A percentile compares a stretch with the other conserved stretches of the same genome.
Evolutionary conservation across 2,888 invertebrate species (phyloP).

Genomic region (Phanerotoma sp.): DNA sequence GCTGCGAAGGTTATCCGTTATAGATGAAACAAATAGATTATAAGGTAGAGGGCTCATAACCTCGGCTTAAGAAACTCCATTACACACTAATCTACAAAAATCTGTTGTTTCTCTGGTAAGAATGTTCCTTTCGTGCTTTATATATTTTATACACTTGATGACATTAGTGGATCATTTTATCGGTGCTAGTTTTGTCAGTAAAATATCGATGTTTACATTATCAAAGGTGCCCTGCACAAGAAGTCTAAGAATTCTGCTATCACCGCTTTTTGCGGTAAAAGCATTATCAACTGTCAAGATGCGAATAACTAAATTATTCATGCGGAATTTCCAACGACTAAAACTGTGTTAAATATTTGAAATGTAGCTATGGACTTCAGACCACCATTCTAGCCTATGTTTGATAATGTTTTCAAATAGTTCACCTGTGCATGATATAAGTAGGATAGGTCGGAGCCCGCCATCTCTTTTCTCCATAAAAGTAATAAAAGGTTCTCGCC

Average conservation of each 20-base stretch:
- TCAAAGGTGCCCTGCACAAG: slow-evolving; percentile 31
- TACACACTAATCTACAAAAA: slow-evolving; percentile 2
- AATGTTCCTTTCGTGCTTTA: neutral
- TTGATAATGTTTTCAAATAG: slow-evolving; percentile 32
- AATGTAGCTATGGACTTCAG: slow-evolving; percentile 22
- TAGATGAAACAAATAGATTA: slow-evolving; percentile 17
- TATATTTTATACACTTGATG: neutral
- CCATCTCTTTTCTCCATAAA: slow-evolving; percentile 30
- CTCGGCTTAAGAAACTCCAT: slow-evolving; percentile 28
- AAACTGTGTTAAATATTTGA: slow-evolving; percentile 33
- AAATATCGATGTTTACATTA: slow-evolving; percentile 28
- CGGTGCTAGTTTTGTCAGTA: slow-evolving; percentile 15
- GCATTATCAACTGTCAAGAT: slow-evolving; percentile 21
- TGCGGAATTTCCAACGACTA: slow-evolving; percentile 22
- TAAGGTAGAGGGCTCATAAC: slow-evolving; percentile 19
- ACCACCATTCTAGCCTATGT: slow-evolving; percentile 29
- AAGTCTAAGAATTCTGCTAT: slow-evolving; percentile 29
- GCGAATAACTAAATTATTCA: slow-evolving; percentile 25
- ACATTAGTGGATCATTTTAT: neutral
- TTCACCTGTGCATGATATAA: slow-evolving; percentile 31
- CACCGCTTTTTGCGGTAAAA: slow-evolving; percentile 1
- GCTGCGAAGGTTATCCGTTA: slow-evolving; percentile 1
- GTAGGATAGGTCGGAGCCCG: slow-evolving; percentile 25
- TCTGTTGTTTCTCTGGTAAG: neutral
- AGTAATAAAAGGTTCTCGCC: too few relatives aligned